Base-by-base conservation (phyloP, 2,113 vertebrate species). In the Pimephales promelas region DNA sequence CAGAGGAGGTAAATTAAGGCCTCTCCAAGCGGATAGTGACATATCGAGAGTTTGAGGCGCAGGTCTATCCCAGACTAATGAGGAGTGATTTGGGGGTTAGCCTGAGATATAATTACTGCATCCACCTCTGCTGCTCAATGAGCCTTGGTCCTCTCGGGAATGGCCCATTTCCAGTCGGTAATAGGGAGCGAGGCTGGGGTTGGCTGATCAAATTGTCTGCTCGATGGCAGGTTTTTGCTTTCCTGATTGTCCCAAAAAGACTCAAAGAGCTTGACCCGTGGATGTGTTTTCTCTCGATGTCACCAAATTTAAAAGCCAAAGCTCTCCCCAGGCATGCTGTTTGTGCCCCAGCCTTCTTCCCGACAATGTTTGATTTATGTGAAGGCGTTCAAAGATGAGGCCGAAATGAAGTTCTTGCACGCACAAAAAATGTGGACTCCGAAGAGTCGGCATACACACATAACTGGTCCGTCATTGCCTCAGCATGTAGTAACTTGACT, bases 21-120 rank as follows among this genome's bases (percentile, higher is more conserved):
- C 36, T 81, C 70, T 84, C 45, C 73, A 88, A 88, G 90, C 78
- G 83, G 64, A 81, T 73, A 87, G 90, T 86, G 89, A 93, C 92
- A 87, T 88, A 91, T 92, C 75, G 83, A 82, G 89, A 88, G 90
- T 87, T 70, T 84, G 34, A 49, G 81, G 88, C 87, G 66, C 59
- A 72, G 68, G 82, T 81, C 90, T 86, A 87, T 87, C 89, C 62
- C 85, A 88, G 88, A 93, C 89, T 93, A 94, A 95, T 94, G 92
- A 90, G 89, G 90, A 92, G 90, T 87, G 86, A 93, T 93, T 94
- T 92, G 91, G 90, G 84, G 91, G 87, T 88, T 89, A 90, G 91
- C 84, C 88, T 90, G 89, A 91, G 88, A 91, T 92, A 92, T 95
- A 95, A 94, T 94, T 94, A 94, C 93, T 79, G 86, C 91, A 90